These are phyloP conservation scores for Galeruca laticollis DNA, from an alignment of 2,888 invertebrate species.

Conservation along the genomic window DNA sequence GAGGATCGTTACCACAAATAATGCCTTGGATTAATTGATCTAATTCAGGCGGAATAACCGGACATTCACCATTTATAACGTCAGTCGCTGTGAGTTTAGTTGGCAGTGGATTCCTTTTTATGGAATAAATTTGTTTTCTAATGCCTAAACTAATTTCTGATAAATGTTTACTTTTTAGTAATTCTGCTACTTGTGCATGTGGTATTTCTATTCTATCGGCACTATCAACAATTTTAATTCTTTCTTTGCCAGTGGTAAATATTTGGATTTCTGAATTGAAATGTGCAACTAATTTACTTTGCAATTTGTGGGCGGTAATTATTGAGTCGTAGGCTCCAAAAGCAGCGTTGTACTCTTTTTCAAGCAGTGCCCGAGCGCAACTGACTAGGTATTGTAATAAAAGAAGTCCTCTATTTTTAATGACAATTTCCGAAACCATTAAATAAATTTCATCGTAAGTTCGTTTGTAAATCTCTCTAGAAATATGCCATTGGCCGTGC, in stretches of 20 bases:
- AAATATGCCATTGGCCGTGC: background rate
- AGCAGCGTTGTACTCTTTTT: background rate
- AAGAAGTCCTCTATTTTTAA: background rate
- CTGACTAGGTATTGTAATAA: background rate
- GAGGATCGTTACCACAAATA: background rate
- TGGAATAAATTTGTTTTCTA: slow-evolving; percentile 7
- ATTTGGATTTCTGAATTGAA: background rate
- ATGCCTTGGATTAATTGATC: background rate
- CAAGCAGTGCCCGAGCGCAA: background rate
- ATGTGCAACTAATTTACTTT: background rate
- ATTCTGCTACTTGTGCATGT: background rate
- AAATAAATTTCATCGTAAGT: background rate
- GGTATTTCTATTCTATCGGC: background rate
- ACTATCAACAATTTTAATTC: background rate
- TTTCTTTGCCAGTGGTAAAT: background rate
- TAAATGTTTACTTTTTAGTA: background rate
- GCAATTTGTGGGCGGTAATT: background rate
- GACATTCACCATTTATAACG: background rate
- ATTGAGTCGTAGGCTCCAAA: background rate
- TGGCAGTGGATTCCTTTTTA: background rate
- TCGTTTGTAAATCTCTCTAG: slow-evolving; percentile 1
- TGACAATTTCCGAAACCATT: background rate
- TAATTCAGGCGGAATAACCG: background rate
- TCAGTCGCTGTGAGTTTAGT: background rate
- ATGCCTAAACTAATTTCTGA: background rate